These are phyloP conservation scores for Cyanistes caeruleus DNA, from an alignment of 2,113 vertebrate genomes.

Conservation along the genomic window DNA sequence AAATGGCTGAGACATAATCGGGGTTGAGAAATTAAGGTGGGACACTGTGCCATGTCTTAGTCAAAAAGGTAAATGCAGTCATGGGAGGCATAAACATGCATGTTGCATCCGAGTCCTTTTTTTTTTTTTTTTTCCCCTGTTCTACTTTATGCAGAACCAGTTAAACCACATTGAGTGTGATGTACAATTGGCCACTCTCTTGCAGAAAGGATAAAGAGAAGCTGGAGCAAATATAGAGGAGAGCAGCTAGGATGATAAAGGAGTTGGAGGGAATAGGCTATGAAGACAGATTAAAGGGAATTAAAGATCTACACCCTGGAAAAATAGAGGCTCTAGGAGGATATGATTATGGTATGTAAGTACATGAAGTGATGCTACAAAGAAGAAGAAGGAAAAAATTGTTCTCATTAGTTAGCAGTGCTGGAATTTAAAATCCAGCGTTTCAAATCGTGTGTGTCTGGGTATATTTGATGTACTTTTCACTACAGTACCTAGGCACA, in stretches of 20 bases:
- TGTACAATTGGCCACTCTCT: constrained; percentile 45
- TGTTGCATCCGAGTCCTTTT: not conserved
- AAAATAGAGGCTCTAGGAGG: constrained; percentile 35
- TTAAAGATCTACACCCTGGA: constrained; percentile 44
- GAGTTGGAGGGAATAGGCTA: constrained; percentile 43
- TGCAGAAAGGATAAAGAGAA: constrained; percentile 25
- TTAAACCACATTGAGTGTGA: constrained; percentile 38
- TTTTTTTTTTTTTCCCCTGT: not conserved
- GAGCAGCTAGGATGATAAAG: constrained; percentile 30
- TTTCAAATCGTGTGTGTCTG: constrained; percentile 52
- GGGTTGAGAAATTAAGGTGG: constrained; percentile 59
- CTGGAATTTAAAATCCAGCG: constrained; percentile 61
- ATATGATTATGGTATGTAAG: constrained; percentile 70
- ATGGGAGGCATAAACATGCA: constrained; percentile 39
- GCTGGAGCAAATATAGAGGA: constrained; percentile 32
- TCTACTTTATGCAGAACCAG: constrained; percentile 37
- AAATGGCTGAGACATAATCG: constrained; percentile 23
- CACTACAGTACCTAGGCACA: constrained; percentile 3
- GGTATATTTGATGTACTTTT: constrained; percentile 62
- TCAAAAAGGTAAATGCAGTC: constrained; percentile 36
- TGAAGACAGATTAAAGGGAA: constrained; percentile 66
- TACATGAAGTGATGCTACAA: constrained; percentile 71
- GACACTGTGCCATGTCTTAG: constrained; percentile 7
- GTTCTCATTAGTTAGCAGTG: constrained; percentile 71
- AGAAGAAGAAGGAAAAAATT: constrained; percentile 65